phyloP scores from a whole-genome alignment of 2,113 vertebrate species.

The Ovibos moschatus region DNA sequence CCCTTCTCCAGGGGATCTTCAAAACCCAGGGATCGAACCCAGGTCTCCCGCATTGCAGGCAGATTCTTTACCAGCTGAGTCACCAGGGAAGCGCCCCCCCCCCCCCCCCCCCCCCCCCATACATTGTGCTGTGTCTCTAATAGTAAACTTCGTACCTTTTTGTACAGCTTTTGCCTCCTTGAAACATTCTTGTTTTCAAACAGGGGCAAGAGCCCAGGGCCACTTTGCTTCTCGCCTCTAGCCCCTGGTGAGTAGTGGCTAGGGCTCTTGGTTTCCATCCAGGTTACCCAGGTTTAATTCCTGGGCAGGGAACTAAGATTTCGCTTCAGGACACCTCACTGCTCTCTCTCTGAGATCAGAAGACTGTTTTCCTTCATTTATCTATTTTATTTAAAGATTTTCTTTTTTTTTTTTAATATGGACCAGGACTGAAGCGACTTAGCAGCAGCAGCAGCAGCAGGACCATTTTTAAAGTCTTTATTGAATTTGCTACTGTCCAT shows the following conservation, averaged over 20 bases:
- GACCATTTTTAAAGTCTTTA: neutral
- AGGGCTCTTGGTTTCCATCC: neutral
- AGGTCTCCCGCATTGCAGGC: too few relatives aligned
- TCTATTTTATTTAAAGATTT: neutral
- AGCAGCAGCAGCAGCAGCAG: neutral
- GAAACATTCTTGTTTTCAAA: neutral
- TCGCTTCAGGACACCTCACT: neutral
- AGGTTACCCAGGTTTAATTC: neutral
- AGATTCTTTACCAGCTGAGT: too few relatives aligned
- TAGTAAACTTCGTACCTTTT: neutral
- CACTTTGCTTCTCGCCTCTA: neutral
- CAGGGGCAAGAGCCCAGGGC: neutral
- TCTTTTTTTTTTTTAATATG: neutral
- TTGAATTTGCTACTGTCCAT: neutral
- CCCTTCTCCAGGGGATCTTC: too few relatives aligned
- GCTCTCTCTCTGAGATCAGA: neutral
- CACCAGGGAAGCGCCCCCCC: too few relatives aligned
- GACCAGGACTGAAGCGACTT: neutral
- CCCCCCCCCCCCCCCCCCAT: neutral
- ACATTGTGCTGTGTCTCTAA: neutral
- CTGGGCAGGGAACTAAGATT: neutral
- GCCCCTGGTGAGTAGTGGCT: neutral
- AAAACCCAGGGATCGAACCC: too few relatives aligned
- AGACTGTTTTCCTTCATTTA: neutral
- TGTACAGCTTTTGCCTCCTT: neutral